A percentile compares a stretch with the other conserved stretches of the same genome.
phyloP scores from a whole-genome alignment of 2,888 invertebrate genomes.

The Zeuzera pyrina region DNA sequence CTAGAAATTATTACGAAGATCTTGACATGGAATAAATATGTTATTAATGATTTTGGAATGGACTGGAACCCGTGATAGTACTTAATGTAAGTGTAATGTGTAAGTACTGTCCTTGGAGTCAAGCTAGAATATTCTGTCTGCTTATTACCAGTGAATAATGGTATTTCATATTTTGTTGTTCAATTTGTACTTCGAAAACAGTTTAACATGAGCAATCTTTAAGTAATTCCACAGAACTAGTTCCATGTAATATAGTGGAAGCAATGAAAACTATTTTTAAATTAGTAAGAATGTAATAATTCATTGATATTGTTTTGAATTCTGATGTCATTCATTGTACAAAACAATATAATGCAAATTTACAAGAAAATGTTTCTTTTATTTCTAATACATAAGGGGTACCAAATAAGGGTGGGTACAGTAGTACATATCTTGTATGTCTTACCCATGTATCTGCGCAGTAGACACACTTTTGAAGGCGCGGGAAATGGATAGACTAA shows the following conservation, averaged over 20 bases:
- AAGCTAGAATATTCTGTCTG: constrained; percentile 35
- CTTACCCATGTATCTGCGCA: too few relatives aligned
- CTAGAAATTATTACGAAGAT: background rate
- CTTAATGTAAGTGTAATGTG: constrained; percentile 41
- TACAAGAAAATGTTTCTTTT: too few relatives aligned
- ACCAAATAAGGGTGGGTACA: too few relatives aligned
- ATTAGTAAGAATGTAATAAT: constrained; percentile 34
- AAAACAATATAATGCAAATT: constrained; percentile 68
- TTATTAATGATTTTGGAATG: constrained; percentile 20
- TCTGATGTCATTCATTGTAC: constrained; percentile 39
- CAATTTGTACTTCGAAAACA: constrained; percentile 1
- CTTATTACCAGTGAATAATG: constrained; percentile 13
- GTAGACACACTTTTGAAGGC: too few relatives aligned
- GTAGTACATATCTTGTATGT: too few relatives aligned
- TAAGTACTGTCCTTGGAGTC: constrained; percentile 33
- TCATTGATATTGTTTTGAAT: constrained; percentile 61
- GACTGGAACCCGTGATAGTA: constrained; percentile 62
- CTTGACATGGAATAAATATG: constrained; percentile 17
- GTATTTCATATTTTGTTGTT: constrained; percentile 1
- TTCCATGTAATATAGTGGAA: background rate
- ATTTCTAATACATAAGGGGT: too few relatives aligned
- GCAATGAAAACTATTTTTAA: constrained; percentile 32
- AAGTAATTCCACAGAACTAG: constrained; percentile 29
- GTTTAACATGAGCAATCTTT: constrained; percentile 17
- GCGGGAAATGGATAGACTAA: too few relatives aligned